Evolutionary conservation across 1,140 invertebrate species (phyloP).

Genomic region (Sycophaga agraensis): DNA sequence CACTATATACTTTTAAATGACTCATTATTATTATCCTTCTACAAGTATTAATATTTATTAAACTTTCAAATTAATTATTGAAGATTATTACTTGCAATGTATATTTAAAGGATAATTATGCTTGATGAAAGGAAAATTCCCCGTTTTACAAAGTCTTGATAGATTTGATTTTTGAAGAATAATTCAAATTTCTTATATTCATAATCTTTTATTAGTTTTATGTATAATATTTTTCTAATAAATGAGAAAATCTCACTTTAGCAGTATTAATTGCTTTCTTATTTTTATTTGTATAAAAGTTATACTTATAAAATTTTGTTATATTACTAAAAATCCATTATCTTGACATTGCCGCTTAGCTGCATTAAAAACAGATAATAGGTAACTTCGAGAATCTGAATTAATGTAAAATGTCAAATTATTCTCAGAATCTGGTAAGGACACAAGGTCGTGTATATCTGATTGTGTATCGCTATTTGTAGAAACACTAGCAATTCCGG

Average conservation of each 20-base stretch:
- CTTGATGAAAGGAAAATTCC: no score
- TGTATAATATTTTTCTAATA: background rate
- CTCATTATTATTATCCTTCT: no score
- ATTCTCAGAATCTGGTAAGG: slow-evolving; percentile 40
- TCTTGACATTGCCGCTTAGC: slow-evolving; percentile 56
- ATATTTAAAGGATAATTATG: no score
- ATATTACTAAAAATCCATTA: slow-evolving; percentile 50
- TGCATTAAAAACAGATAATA: slow-evolving; percentile 56
- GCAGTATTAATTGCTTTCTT: slow-evolving; percentile 1
- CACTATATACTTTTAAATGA: no score
- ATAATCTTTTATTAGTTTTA: background rate
- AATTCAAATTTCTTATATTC: no score
- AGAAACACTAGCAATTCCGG: slow-evolving; percentile 51
- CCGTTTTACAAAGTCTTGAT: no score
- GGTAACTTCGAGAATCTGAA: slow-evolving; percentile 55
- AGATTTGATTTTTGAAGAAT: no score
- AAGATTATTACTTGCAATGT: no score
- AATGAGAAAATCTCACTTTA: background rate
- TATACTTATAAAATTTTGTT: slow-evolving; percentile 33
- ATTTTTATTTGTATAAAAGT: background rate
- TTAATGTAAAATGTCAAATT: slow-evolving; percentile 56
- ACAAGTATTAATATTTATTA: no score
- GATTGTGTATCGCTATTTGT: slow-evolving; percentile 49
- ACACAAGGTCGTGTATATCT: slow-evolving; percentile 38
- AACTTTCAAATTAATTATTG: no score